Evolutionary conservation across 2,113 vertebrate genomes (phyloP), one percentile per base, ranked within the genome.

Genomic region (Coracopsis vasa): DNA sequence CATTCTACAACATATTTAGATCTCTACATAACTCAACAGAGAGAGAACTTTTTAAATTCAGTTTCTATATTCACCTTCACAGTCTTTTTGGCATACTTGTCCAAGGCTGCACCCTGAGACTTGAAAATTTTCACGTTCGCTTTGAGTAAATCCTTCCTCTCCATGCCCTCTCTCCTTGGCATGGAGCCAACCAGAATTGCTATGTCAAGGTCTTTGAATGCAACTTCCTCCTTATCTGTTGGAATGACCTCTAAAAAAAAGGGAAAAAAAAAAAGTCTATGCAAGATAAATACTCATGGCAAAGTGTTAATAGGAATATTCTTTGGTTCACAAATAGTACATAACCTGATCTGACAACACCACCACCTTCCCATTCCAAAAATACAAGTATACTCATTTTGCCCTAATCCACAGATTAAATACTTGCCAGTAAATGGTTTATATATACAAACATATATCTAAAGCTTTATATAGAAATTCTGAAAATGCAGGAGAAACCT

Each of bases 111-210:
- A n/a, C 99, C 99, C 97, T 99, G 99, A 14, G 98, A 98, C 97
- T 99, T 99, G 95, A 99, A 99, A 97, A 99, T 99, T 91, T 99
- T 99, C 89, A 99, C 99, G 64, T 99, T 99, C 73, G 99, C 99
- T 97, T 99, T 99, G 50, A 99, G 98, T 48, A 99, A 98, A 97
- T 99, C 99, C 98, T 99, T 99, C 96, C 99, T 98, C 97, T 99
- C 99, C 99, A 99, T 99, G 84, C 99, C 99, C 90, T 99, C 99
- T 96, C 99, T 99, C 87, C 99, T 98, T 80, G 99, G 99, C 99
- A 99, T 99, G 91, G 99, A 99, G 45, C 99, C 99, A 96, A 99
- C 99, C 96, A 99, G 95, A 97, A 99, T 98, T 82, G 99, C 99
- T 14, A 99, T 92, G 53, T 99, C 99, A 64, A 99, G 97, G 91